These are phyloP conservation scores for Sebastes paucispinis DNA, from an alignment of 2,797 vertebrate species.

Conservation along the genomic window DNA sequence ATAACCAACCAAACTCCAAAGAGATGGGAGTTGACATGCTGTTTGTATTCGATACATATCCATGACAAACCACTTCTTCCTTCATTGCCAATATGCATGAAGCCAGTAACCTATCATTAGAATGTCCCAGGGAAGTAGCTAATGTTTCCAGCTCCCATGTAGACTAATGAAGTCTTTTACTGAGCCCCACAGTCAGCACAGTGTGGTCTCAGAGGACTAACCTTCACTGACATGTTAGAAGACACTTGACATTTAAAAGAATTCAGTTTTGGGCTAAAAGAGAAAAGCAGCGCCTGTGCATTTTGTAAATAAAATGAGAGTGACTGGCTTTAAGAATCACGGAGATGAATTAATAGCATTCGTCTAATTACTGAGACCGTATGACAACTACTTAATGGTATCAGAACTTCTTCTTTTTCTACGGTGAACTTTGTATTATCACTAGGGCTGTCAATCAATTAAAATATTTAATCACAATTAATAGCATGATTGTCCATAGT, in stretches of 20 bases:
- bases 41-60: constrained; percentile 33
- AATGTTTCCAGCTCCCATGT: constrained; percentile 58
- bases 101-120: constrained; percentile 64
- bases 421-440: background rate
- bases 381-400: background rate
- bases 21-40: constrained; percentile 1
- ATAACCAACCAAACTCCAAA: background rate
- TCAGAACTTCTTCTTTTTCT: background rate
- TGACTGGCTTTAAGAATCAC: background rate
- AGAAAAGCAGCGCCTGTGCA: constrained; percentile 2
- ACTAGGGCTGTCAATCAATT: too few species aligned
- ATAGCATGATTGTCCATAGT: too few species aligned
- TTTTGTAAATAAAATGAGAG: background rate
- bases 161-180: constrained; percentile 28
- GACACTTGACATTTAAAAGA: constrained; percentile 61
- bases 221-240: constrained; percentile 35
- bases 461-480: too few species aligned
- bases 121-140: constrained; percentile 49
- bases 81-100: constrained; percentile 46
- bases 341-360: background rate
- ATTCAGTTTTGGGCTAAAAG: constrained; percentile 18
- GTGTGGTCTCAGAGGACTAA: constrained; percentile 36
- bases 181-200: constrained; percentile 41
- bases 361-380: background rate
- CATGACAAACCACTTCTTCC: constrained; percentile 46